phyloP scores from a whole-genome alignment of 2,797 vertebrate genomes.

The Corythornis leucogaster region DNA sequence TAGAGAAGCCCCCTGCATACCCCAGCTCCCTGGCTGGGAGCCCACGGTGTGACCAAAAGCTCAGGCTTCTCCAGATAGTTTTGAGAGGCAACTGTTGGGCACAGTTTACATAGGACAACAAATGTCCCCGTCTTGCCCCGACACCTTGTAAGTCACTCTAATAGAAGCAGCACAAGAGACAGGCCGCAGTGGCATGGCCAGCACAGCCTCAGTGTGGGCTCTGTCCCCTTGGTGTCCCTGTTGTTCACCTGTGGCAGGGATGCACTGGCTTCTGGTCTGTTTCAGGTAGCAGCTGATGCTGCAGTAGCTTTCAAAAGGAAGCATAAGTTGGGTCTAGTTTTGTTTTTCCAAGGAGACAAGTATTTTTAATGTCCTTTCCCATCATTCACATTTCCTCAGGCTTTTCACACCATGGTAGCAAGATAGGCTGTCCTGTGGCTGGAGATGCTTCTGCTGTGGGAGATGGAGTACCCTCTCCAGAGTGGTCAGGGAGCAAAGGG shows the following conservation, averaged over 20 bases:
- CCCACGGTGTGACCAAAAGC: too few relatives aligned
- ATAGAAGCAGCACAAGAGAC: not conserved
- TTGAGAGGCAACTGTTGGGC: not conserved
- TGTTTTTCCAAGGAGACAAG: not conserved
- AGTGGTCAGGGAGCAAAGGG: not conserved
- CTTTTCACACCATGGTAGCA: not conserved
- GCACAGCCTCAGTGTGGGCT: not conserved
- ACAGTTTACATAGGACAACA: not conserved
- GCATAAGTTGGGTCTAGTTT: not conserved
- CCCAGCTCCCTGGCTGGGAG: too few relatives aligned
- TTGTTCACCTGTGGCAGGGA: not conserved
- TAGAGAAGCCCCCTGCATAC: too few relatives aligned
- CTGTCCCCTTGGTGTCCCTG: not conserved
- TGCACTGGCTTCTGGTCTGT: rapidly evolving
- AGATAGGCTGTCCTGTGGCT: rapidly evolving
- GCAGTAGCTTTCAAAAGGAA: not conserved
- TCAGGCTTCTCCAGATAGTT: not conserved
- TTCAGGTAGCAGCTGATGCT: not conserved
- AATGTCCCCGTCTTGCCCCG: not conserved
- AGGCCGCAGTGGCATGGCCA: rapidly evolving
- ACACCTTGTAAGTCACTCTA: not conserved
- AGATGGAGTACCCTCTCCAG: not conserved
- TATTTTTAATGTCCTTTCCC: not conserved
- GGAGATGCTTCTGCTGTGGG: not conserved
- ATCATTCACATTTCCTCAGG: not conserved